These are phyloP conservation scores for Leucophenga maculata DNA, from an alignment of 2,888 invertebrate genomes.

Conservation along the genomic window DNA sequence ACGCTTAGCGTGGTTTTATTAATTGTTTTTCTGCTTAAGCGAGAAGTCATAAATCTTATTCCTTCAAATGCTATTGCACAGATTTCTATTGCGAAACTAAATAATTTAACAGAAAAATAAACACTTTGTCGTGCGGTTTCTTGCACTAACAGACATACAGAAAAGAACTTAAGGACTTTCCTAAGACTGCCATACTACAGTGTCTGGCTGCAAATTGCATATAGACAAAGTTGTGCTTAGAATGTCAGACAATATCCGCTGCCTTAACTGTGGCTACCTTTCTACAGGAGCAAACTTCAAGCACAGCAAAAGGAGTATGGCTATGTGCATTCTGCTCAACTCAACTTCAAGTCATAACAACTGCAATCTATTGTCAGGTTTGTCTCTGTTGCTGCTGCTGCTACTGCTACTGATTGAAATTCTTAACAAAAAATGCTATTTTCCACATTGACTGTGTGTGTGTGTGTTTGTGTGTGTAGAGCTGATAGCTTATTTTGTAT, in stretches of 20 bases:
- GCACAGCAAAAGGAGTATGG: not conserved
- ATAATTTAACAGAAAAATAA: constrained; percentile 59
- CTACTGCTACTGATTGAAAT: constrained; percentile 23
- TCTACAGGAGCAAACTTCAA: not conserved
- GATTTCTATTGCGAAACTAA: constrained; percentile 50
- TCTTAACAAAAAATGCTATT: constrained; percentile 24
- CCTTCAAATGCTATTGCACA: constrained; percentile 10
- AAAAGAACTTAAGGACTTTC: not conserved
- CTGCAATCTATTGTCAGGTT: constrained; percentile 17
- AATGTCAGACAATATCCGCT: not conserved
- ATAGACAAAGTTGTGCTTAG: not conserved
- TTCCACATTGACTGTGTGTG: constrained; percentile 11
- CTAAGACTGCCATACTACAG: not conserved
- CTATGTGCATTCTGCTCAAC: not conserved
- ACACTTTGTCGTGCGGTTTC: constrained; percentile 33
- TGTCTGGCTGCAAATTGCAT: not conserved
- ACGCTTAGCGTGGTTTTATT: no score
- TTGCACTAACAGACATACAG: not conserved
- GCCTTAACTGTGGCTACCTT: not conserved
- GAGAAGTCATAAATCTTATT: no score
- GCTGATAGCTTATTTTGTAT: no score
- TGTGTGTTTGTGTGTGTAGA: no score
- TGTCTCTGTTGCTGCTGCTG: not conserved
- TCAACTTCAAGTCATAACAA: constrained; percentile 52
- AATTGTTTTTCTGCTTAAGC: no score